Base-by-base conservation (phyloP, 2,797 vertebrate species). In the Novumbra hubbsi region DNA sequence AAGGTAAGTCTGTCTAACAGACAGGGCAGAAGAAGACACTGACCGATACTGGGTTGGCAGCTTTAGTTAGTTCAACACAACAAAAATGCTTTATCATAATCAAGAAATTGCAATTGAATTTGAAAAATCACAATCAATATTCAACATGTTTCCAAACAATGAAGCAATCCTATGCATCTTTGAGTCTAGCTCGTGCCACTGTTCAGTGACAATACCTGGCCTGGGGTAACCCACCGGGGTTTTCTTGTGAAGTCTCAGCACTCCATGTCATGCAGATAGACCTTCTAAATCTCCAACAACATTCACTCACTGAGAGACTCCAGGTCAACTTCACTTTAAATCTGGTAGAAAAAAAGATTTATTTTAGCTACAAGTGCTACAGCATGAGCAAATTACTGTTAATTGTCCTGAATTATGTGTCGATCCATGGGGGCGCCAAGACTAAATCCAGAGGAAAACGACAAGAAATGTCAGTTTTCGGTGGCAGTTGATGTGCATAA, bases 31-130 rank as follows among this genome's bases (percentile, higher is more conserved):
- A 83, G 87, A 90, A 89, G 87, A 92, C 90, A 90, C 91, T 85
- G 92, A 94, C 83, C 87, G 89, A 93, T 92, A 94, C 92, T 94
- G 92, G 91, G 87, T 90, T 94, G 94, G 94, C 93, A 94, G 91
- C 91, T 92, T 91, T 83, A 83, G 78, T 86, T 83, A 82, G 84
- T 93, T 81, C 87, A 92, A 90, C 86, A 83, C 86, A 85, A 90
- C 82, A 76, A 81, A 81, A 87, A 90, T 84, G 80, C 84, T 87
- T 60, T 84, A 88, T 88, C 82, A 90, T 86, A 90, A 88, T 87
- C 85, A 88, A 80, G 77, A 76, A 88, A 86, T 86, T 88, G 87
- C 82, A 90, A 92, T 71, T 88, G 78, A 87, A 86, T 76, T 89
- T 75, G 21, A 81, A 84, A 74, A 79, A 81, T 85, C 79, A 78